A percentile compares a stretch with the other conserved stretches of the same genome.
These are phyloP conservation scores for Hylaeus volcanicus DNA, from an alignment of 1,140 invertebrate species.

Conservation along the genomic window DNA sequence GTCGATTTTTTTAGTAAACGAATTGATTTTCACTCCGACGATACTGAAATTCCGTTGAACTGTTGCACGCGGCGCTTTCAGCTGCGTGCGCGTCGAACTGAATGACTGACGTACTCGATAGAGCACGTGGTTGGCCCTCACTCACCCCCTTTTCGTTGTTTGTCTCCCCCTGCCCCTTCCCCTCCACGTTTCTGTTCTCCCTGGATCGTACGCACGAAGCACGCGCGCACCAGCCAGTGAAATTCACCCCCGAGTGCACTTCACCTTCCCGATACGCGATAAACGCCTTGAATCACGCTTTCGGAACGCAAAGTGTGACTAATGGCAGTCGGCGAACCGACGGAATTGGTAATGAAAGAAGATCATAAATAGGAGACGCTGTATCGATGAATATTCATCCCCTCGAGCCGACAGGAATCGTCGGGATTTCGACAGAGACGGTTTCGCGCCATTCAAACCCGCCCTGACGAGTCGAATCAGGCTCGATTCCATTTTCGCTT, in stretches of 20 bases:
- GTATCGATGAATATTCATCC: slow-evolving; percentile 47
- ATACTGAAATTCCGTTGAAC: slow-evolving; percentile 29
- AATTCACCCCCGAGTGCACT: slow-evolving; percentile 51
- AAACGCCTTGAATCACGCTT: slow-evolving; percentile 60
- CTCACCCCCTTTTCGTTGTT: slow-evolving; percentile 18
- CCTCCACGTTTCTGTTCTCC: slow-evolving; percentile 8
- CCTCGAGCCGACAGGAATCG: slow-evolving; percentile 10
- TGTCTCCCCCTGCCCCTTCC: slow-evolving; percentile 21
- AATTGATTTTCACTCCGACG: no score
- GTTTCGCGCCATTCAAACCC: neutral
- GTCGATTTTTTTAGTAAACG: neutral
- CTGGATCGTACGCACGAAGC: slow-evolving; percentile 54
- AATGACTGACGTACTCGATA: slow-evolving; percentile 59
- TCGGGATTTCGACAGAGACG: slow-evolving; percentile 27
- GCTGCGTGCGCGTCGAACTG: slow-evolving; percentile 52
- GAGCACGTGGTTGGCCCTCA: slow-evolving; percentile 31
- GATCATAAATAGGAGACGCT: slow-evolving; percentile 47
- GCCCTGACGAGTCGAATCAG: neutral
- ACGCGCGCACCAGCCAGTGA: slow-evolving; percentile 29
- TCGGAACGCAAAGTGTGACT: slow-evolving; percentile 56
- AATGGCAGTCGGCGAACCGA: slow-evolving; percentile 57
- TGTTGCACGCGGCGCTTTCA: slow-evolving; percentile 38
- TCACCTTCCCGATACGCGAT: slow-evolving; percentile 58
- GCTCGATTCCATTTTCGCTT: slow-evolving; percentile 24
- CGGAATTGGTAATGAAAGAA: slow-evolving; percentile 63